These are phyloP conservation scores for Conus ventricosus DNA, from an alignment of 1,140 invertebrate genomes.

Conservation along the genomic window DNA sequence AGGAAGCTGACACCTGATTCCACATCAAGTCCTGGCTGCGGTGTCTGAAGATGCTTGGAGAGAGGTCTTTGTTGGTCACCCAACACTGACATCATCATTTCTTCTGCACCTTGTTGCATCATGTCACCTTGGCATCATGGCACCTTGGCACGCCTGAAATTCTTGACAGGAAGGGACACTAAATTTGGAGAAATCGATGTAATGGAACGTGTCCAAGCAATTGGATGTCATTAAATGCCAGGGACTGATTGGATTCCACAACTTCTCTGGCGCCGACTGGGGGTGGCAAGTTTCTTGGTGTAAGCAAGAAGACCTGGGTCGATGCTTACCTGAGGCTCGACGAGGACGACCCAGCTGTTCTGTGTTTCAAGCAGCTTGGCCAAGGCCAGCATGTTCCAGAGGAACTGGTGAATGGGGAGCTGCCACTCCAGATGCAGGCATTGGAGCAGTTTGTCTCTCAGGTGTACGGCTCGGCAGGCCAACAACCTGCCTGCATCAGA, in stretches of 20 bases:
- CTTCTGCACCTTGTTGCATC: not conserved
- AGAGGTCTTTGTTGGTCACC: not conserved
- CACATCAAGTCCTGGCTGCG: not conserved
- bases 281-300: not conserved
- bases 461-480: not conserved
- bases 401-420: not conserved
- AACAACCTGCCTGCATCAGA: not conserved
- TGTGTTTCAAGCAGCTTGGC: not conserved
- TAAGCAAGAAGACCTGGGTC: not conserved
- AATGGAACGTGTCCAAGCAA: not conserved
- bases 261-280: not conserved
- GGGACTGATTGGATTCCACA: not conserved
- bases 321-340: not conserved
- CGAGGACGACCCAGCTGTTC: not conserved
- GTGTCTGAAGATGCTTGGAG: not conserved
- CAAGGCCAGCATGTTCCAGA: not conserved
- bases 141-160: not conserved
- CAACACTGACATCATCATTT: not conserved
- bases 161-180: not conserved
- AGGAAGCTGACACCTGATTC: conserved; percentile 18
- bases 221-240: not conserved
- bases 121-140: not conserved
- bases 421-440: not conserved
- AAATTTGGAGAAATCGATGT: not conserved
- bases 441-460: not conserved